Base-by-base conservation (phyloP, 1,140 invertebrate genomes). In the Anoplolepis gracilipes region DNA sequence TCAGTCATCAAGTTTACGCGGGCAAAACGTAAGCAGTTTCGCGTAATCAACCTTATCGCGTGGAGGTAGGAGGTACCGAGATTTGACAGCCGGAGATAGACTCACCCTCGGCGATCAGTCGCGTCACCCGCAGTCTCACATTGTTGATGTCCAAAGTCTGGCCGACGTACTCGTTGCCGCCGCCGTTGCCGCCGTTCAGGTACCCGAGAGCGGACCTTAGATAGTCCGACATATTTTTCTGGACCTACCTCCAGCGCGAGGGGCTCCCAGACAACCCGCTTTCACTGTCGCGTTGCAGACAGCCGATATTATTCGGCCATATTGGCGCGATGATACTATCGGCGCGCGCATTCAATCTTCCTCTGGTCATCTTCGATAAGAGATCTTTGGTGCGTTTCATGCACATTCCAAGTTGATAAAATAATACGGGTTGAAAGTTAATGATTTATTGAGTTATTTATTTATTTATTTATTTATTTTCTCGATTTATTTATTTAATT, bases 61-160 rank as follows among this genome's bases (percentile, higher is more conserved):
- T 6, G 3, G n/a, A n/a, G 33, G 25, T 72, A 72, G 36, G 53
- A 61, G 78, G 53, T 72, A 36, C 36, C 78, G 64, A 28, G 77
- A 67, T 79, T 53, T 67, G 64, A 70, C 46, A 82, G 25, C 36
- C 65, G 67, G 28, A 46, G 78, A 78, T 82, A 88, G 84, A 92
- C 95, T 95, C 95, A 99, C 98, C 98, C 97, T 99, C 98, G 69
- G 98, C 98, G 88, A 99, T 98, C 90, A 99, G 97, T 95, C 97
- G 97, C 94, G 97, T 98, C 65, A 99, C 97, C 93, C 97, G 96
- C 81, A 99, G 95, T 96, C 98, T 98, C 92, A 98, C 97, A 93
- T 97, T 97, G 88, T 97, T 98, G 89, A 99, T 96, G 95, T 99
- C 98, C 65, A 99, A 96, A 89, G 96, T 96, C 95, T 99, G 98